Evolutionary conservation across 2,888 invertebrate genomes (phyloP).

Genomic region (Cancer borealis): DNA sequence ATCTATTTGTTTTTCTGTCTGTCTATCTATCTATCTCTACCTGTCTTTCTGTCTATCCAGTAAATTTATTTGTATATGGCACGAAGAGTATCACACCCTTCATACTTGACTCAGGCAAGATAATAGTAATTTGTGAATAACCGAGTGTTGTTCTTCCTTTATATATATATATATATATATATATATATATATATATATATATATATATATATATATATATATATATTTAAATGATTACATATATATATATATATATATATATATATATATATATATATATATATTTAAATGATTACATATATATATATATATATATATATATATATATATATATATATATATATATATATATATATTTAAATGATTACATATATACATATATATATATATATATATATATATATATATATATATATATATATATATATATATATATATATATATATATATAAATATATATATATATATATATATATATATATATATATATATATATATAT

Average conservation of each 20-base stretch:
- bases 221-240: too few species aligned
- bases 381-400: too few species aligned
- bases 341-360: constrained; percentile 42
- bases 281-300: too few species aligned
- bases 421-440: too few species aligned
- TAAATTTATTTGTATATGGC: not conserved
- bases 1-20: not conserved
- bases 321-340: constrained; percentile 13
- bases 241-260: too few species aligned
- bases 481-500: constrained; percentile 17
- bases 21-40: not conserved
- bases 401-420: too few species aligned
- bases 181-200: constrained; percentile 59
- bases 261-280: too few species aligned
- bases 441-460: constrained; percentile 55
- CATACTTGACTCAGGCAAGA: too few species aligned
- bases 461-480: constrained; percentile 54
- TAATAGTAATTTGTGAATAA: too few species aligned
- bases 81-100: not conserved
- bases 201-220: constrained; percentile 48
- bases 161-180: constrained; percentile 21
- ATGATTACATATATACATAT: constrained; percentile 9
- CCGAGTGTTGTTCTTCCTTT: too few species aligned
- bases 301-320: constrained; percentile 13
- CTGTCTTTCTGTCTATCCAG: too few species aligned